Conservation (phyloP, 2,797 vertebrate species). For the Pelobates cultripes region DNA sequence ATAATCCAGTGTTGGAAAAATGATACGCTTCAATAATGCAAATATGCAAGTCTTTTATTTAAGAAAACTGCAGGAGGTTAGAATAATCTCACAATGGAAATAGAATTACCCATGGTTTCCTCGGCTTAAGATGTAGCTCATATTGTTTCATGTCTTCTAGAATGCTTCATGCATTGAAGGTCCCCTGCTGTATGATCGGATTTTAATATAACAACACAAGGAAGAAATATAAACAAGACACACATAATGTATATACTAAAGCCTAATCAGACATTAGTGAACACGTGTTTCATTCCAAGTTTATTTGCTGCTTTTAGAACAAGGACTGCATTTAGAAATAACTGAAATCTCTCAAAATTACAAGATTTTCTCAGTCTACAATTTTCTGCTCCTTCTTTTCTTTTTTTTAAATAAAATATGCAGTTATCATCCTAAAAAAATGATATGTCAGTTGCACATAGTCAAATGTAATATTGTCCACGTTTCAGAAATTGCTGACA, state of each 20-base stretch:
- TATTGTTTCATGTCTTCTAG: neutral
- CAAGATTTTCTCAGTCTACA: too few species aligned
- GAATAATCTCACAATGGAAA: neutral
- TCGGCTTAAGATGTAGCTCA: neutral
- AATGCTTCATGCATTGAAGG: neutral
- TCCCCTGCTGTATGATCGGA: conserved; percentile 8
- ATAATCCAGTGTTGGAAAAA: neutral
- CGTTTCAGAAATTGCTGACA: neutral
- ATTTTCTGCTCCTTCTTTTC: too few species aligned
- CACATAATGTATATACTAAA: neutral
- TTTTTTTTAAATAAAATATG: too few species aligned
- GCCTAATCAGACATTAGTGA: neutral
- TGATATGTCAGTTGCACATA: too few species aligned
- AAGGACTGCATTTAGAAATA: too few species aligned
- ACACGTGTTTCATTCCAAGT: neutral
- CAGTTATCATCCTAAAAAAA: too few species aligned
- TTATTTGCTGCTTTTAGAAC: too few species aligned
- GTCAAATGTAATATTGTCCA: neutral
- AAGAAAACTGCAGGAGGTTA: conserved; percentile 3
- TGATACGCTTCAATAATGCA: neutral
- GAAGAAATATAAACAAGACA: neutral
- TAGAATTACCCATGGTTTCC: neutral
- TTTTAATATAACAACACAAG: neutral
- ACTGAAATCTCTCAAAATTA: too few species aligned
- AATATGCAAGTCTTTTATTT: neutral